Conservation (phyloP, 2,888 invertebrate genomes). For the Hartigia nigra region DNA sequence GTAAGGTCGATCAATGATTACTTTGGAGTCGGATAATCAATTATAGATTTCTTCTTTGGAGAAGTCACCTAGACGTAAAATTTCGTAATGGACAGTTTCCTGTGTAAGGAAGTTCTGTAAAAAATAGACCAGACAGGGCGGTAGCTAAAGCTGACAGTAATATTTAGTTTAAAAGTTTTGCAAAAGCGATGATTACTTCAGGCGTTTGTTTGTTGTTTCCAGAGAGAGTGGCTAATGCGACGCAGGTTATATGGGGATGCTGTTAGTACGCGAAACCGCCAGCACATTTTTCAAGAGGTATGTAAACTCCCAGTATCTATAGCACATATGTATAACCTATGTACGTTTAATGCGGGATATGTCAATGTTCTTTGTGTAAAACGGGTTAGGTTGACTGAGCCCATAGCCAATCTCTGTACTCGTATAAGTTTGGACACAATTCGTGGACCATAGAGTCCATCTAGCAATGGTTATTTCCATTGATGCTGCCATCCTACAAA, state of each 20-base stretch:
- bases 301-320: slow-evolving; percentile 43
- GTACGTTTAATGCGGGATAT: background rate
- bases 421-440: no score
- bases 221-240: slow-evolving; percentile 53
- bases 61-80: no score
- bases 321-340: background rate
- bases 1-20: no score
- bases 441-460: no score
- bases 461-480: no score
- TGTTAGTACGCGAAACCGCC: slow-evolving; percentile 50
- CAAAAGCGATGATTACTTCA: slow-evolving; percentile 30
- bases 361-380: no score
- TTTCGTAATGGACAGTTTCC: no score
- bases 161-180: slow-evolving; percentile 46
- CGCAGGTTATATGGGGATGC: slow-evolving; percentile 52
- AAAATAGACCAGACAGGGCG: slow-evolving; percentile 23
- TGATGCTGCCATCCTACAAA: no score
- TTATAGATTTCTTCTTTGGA: no score
- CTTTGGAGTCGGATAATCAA: no score
- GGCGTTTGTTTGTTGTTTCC: slow-evolving; percentile 51
- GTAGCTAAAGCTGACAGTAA: slow-evolving; percentile 35
- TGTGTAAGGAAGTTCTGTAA: slow-evolving; percentile 18
- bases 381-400: no score
- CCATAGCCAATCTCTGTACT: no score
- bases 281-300: slow-evolving; percentile 39